Conservation (phyloP, 2,797 vertebrate species). For the Eulemur mongoz region DNA sequence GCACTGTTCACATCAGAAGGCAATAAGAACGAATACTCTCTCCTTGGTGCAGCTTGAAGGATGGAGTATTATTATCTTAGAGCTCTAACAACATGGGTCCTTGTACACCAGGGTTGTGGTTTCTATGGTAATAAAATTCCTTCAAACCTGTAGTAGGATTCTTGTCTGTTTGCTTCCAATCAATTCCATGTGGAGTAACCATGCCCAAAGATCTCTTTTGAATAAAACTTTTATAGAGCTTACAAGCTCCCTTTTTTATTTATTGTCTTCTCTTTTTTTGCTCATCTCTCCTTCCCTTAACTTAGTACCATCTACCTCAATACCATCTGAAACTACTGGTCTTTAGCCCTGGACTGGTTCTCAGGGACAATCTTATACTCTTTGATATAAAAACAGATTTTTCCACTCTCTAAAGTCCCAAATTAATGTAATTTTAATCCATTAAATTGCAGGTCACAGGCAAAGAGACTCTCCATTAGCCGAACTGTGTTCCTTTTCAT, state of each 20-base stretch:
- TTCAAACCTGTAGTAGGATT: neutral
- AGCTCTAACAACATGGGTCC: neutral
- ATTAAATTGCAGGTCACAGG: neutral
- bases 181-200: neutral
- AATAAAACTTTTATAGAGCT: neutral
- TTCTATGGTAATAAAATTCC: neutral
- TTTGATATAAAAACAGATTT: neutral
- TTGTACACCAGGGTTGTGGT: neutral
- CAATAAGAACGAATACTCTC: neutral
- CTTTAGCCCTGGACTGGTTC: neutral
- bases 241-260: neutral
- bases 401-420: neutral
- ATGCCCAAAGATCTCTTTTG: neutral
- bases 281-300: neutral
- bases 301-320: neutral
- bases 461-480: neutral
- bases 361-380: neutral
- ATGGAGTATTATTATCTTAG: neutral
- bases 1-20: neutral
- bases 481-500: neutral
- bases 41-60: neutral
- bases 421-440: slow-evolving; percentile 24
- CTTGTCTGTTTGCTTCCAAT: neutral
- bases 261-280: neutral
- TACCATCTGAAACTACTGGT: neutral